These are phyloP conservation scores for Vanessa tameamea DNA, from an alignment of 1,140 invertebrate genomes.

Conservation along the genomic window DNA sequence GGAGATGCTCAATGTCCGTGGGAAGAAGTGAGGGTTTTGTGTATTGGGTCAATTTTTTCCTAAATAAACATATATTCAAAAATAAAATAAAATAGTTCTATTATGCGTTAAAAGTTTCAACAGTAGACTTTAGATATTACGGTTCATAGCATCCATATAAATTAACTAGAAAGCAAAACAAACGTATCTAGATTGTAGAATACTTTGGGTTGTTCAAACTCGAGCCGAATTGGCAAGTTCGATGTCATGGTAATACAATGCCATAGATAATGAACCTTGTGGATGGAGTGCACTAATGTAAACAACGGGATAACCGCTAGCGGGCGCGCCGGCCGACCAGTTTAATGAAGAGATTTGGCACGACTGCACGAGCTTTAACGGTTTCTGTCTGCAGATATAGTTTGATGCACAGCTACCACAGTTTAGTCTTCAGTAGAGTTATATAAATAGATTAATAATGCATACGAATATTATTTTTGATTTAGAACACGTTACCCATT, in stretches of 20 bases:
- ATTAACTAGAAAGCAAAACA: conserved; percentile 3
- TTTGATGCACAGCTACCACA: conserved; percentile 18
- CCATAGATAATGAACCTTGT: conserved; percentile 46
- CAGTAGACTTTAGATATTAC: background rate
- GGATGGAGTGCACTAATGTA: conserved; percentile 55
- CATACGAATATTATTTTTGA: too few species aligned
- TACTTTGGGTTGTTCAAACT: conserved; percentile 32
- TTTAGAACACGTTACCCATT: background rate
- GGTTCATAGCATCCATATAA: background rate
- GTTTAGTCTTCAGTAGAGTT: background rate
- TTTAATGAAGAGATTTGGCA: conserved; percentile 79
- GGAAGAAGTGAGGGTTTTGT: too few species aligned
- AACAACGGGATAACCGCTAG: conserved; percentile 66
- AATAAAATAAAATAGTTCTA: background rate
- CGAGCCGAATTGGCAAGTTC: conserved; percentile 39
- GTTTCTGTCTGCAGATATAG: conserved; percentile 58
- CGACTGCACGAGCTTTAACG: conserved; percentile 71
- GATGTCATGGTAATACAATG: conserved; percentile 45
- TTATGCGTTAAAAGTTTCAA: background rate
- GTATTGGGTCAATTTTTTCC: too few species aligned
- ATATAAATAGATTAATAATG: background rate
- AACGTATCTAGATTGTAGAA: background rate
- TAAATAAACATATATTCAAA: background rate
- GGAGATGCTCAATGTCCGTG: too few species aligned
- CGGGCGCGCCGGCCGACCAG: conserved; percentile 53